Evolutionary conservation across 1,140 invertebrate species (phyloP).

Genomic region (Cyclina sinensis): DNA sequence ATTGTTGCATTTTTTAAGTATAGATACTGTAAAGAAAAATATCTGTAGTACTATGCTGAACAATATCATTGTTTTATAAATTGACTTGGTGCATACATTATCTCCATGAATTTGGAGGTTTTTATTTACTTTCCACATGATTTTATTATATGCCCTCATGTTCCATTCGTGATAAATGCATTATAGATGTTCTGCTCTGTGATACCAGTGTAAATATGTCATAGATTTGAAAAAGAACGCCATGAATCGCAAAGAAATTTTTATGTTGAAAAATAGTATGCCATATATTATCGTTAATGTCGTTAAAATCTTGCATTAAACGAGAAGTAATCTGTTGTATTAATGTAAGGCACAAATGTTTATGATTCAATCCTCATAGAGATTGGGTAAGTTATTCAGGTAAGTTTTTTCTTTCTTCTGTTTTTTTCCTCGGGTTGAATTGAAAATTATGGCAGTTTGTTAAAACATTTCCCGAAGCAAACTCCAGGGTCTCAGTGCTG

Average conservation of each 20-base stretch:
- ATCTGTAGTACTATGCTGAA: neutral
- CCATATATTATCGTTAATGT: too few relatives aligned
- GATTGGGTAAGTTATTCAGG: conserved; percentile 14
- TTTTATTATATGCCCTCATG: neutral
- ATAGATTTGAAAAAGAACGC: neutral
- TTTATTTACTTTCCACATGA: neutral
- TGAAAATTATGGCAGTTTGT: too few relatives aligned
- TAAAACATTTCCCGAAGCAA: too few relatives aligned
- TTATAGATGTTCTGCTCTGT: conserved; percentile 13
- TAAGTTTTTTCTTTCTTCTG: neutral
- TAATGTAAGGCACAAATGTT: neutral
- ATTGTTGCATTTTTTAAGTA: neutral
- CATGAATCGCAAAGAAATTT: neutral
- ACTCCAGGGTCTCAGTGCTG: neutral
- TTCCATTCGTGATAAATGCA: conserved; percentile 10
- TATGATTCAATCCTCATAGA: conserved; percentile 37
- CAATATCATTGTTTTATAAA: conserved; percentile 2
- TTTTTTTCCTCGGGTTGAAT: conserved; percentile 2
- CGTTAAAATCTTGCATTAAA: neutral
- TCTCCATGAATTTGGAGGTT: conserved; percentile 3
- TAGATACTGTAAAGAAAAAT: neutral
- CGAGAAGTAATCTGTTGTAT: neutral
- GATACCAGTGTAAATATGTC: conserved; percentile 1
- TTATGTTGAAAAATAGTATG: too few relatives aligned
- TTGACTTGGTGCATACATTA: conserved; percentile 37